Percentiles rank a stretch among this genome's conserved stretches.
phyloP scores from a whole-genome alignment of 2,113 vertebrate species.

The Microtus ochrogaster region DNA sequence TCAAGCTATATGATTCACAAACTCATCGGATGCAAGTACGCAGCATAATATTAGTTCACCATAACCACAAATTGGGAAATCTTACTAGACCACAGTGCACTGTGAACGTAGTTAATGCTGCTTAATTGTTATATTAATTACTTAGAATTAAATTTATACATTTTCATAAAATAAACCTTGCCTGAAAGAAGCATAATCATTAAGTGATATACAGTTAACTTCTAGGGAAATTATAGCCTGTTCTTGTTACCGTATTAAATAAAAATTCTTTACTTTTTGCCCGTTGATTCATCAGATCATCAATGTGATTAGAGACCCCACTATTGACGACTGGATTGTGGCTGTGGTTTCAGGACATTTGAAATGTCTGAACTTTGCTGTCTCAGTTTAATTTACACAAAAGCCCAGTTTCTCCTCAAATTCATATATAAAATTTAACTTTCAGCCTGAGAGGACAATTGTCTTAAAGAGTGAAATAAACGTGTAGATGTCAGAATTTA shows the following conservation, averaged over 20 bases:
- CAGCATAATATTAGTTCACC: slow-evolving; percentile 10
- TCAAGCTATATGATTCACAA: slow-evolving; percentile 21
- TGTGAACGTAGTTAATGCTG: background rate
- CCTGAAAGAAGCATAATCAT: slow-evolving; percentile 20
- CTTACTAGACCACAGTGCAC: background rate
- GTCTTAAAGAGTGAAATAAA: background rate
- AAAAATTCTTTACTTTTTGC: slow-evolving; percentile 40
- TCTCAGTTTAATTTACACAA: background rate
- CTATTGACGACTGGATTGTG: background rate
- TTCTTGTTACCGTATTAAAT: slow-evolving; percentile 16
- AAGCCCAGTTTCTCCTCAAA: background rate
- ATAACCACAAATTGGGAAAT: slow-evolving; percentile 17
- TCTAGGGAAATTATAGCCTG: background rate
- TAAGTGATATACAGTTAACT: background rate
- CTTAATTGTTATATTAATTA: background rate
- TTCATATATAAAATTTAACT: slow-evolving; percentile 28
- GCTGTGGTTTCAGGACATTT: background rate
- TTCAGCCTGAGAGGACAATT: background rate
- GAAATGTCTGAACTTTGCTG: background rate
- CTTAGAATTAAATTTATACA: background rate
- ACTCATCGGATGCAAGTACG: background rate
- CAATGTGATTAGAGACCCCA: background rate
- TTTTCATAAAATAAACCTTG: background rate
- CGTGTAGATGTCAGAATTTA: background rate
- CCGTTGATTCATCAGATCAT: background rate